These are phyloP conservation scores for Myopa testacea DNA, from an alignment of 2,888 invertebrate genomes.

Conservation along the genomic window DNA sequence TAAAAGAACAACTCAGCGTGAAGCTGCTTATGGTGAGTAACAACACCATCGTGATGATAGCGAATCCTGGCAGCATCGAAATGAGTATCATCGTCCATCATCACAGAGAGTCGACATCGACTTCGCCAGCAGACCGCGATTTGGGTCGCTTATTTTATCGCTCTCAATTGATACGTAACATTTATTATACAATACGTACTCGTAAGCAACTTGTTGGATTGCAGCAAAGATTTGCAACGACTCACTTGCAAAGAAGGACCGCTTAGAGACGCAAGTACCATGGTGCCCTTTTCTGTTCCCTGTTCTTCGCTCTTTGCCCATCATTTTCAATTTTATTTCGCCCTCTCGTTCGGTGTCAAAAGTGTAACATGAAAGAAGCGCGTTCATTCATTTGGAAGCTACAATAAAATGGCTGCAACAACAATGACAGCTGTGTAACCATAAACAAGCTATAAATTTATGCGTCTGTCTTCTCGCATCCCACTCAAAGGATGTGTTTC, in stretches of 20 bases:
- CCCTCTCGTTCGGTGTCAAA: constrained; percentile 5
- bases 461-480: constrained; percentile 4
- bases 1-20: constrained; percentile 4
- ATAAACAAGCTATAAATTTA: constrained; percentile 37
- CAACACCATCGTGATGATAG: background rate
- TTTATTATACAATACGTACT: background rate
- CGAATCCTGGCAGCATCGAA: background rate
- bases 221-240: background rate
- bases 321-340: background rate
- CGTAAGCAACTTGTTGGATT: constrained; percentile 3
- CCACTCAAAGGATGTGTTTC: background rate
- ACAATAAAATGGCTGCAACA: constrained; percentile 51
- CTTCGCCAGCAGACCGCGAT: too few species aligned
- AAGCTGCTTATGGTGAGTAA: background rate
- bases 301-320: background rate
- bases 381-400: constrained; percentile 57
- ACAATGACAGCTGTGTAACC: constrained; percentile 12
- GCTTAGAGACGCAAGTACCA: background rate
- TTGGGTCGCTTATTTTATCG: background rate
- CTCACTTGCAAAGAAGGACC: background rate
- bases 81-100: background rate
- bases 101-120: too few species aligned
- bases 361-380: background rate
- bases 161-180: background rate
- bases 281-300: background rate